A percentile compares a stretch with the other conserved stretches of the same genome.
Conservation (phyloP, 2,797 vertebrate genomes). For the Percopsis omiscomaycus region DNA sequence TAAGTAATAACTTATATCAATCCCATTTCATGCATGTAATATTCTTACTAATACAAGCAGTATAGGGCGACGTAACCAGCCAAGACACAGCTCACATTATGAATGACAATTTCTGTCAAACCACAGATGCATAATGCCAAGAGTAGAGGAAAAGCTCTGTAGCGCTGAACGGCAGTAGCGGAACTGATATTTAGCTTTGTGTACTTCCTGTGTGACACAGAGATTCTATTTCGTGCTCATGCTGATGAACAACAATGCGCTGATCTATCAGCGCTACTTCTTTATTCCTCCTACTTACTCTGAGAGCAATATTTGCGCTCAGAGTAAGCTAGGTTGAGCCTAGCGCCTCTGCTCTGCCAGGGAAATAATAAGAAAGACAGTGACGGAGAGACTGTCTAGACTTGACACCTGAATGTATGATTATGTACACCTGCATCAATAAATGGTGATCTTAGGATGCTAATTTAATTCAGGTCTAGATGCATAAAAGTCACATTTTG, state of each 20-base stretch:
- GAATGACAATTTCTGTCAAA: constrained; percentile 44
- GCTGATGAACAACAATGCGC: constrained; percentile 32
- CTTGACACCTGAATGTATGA: too few species aligned
- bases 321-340: too few species aligned
- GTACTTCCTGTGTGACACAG: constrained; percentile 58
- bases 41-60: constrained; percentile 1
- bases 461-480: too few species aligned
- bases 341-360: not conserved
- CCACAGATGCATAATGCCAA: constrained; percentile 69
- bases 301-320: constrained; percentile 62
- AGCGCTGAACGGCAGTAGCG: constrained; percentile 28
- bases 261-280: constrained; percentile 52
- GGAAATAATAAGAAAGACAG: not conserved
- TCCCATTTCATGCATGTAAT: not conserved
- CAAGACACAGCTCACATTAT: constrained; percentile 11
- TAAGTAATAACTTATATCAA: not conserved
- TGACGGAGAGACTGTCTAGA: too few species aligned
- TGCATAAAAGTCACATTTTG: too few species aligned
- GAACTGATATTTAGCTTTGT: constrained; percentile 47
- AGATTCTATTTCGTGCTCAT: constrained; percentile 26
- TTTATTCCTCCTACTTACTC: constrained; percentile 56
- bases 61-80: constrained; percentile 19
- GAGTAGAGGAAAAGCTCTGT: constrained; percentile 42
- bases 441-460: too few species aligned
- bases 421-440: too few species aligned